Percentiles rank a stretch among this genome's conserved stretches.
These are phyloP conservation scores for Phytoseiulus persimilis DNA, from an alignment of 2,888 invertebrate genomes.

Conservation along the genomic window DNA sequence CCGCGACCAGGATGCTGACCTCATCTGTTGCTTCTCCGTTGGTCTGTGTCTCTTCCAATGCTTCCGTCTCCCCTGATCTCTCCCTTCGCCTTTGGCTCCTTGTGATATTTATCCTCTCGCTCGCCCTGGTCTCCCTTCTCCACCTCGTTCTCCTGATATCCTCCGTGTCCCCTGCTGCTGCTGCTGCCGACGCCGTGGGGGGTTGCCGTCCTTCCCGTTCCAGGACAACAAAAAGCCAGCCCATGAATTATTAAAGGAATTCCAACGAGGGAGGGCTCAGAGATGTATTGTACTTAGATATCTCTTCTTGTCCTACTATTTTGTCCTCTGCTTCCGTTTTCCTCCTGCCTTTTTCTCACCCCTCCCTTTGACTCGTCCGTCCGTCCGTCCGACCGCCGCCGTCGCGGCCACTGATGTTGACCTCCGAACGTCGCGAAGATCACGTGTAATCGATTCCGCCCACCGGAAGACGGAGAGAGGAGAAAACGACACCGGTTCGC, in stretches of 20 bases:
- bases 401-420: not conserved
- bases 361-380: not conserved
- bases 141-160: not conserved
- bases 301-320: not conserved
- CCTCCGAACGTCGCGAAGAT: not conserved
- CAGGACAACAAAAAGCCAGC: conserved; percentile 5
- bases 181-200: not conserved
- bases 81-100: not conserved
- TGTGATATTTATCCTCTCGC: conserved; percentile 5
- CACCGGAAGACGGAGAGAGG: not conserved
- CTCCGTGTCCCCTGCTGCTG: not conserved
- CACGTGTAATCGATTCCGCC: not conserved
- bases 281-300: not conserved
- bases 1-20: not conserved
- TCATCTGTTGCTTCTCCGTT: not conserved
- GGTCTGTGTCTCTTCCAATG: not conserved
- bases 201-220: not conserved
- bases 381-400: not conserved
- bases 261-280: not conserved
- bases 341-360: not conserved
- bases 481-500: not conserved
- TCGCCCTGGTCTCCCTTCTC: not conserved
- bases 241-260: conserved; percentile 5
- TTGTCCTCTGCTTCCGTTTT: not conserved
- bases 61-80: not conserved